A percentile compares a stretch with the other conserved stretches of the same genome.
Conservation (phyloP, 2,888 invertebrate species). For the Drosophila sordidapex region DNA sequence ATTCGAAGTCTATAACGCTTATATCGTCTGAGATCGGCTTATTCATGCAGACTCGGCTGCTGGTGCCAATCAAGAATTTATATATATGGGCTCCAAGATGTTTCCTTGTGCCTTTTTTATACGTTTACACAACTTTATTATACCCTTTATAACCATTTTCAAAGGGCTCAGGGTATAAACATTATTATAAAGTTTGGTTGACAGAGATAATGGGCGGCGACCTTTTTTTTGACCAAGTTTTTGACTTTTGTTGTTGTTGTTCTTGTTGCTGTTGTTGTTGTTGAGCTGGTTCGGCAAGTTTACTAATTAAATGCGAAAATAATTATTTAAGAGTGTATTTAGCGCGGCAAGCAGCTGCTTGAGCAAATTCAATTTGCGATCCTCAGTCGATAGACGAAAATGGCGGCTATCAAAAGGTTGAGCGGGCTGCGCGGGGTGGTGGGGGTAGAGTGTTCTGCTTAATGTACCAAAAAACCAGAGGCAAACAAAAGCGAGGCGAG, state of each 20-base stretch:
- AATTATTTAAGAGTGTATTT: constrained; percentile 61
- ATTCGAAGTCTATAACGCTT: neutral
- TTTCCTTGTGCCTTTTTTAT: neutral
- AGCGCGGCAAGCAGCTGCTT: constrained; percentile 40
- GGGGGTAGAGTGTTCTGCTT: constrained; percentile 26
- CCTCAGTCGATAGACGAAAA: constrained; percentile 31
- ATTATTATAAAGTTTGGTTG: constrained; percentile 53
- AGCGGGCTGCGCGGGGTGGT: neutral
- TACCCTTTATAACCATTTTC: neutral
- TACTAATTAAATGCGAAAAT: constrained; percentile 70
- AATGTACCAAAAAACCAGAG: constrained; percentile 62
- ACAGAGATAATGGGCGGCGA: constrained; percentile 39
- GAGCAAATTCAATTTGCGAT: constrained; percentile 70
- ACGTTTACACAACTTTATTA: neutral
- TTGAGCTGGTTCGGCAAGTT: constrained; percentile 45
- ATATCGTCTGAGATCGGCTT: neutral
- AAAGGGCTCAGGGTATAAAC: constrained; percentile 3
- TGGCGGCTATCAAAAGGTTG: neutral
- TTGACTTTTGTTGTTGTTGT: constrained; percentile 31
- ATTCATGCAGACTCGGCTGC: neutral
- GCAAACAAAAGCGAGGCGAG: constrained; percentile 57
- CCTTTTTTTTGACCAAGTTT: constrained; percentile 39
- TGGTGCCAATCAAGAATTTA: neutral
- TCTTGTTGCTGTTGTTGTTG: constrained; percentile 33
- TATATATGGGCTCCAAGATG: neutral